phyloP scores from a whole-genome alignment of 2,113 vertebrate genomes.

The Austrofundulus limnaeus region DNA sequence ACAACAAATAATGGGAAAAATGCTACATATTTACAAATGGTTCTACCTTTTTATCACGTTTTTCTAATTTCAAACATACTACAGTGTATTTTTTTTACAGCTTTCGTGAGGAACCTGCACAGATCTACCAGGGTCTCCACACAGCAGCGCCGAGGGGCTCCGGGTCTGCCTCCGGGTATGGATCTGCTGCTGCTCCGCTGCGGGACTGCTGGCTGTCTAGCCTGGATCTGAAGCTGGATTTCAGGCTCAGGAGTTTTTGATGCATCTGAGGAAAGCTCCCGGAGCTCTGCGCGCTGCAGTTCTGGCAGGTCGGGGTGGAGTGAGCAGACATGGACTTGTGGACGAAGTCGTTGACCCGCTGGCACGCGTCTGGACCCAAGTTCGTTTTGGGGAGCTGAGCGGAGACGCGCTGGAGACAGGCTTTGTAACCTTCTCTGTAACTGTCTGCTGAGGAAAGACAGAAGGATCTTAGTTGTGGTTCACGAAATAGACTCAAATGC shows the following conservation, averaged over 20 bases:
- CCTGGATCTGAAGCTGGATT: conserved; percentile 56
- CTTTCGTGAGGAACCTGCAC: neutral
- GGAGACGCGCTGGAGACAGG: conserved; percentile 82
- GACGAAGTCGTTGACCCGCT: conserved; percentile 79
- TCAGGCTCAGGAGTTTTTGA: conserved; percentile 64
- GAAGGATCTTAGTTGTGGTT: conserved; percentile 20
- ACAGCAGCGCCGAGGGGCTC: conserved; percentile 34
- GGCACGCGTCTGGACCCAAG: conserved; percentile 73
- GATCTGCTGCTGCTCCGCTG: neutral
- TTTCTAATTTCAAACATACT: neutral
- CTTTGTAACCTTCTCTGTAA: conserved; percentile 83
- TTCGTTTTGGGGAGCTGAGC: conserved; percentile 75
- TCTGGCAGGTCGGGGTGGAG: conserved; percentile 54
- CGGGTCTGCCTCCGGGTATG: conserved; percentile 1
- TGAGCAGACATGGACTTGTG: conserved; percentile 59
- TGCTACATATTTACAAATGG: conserved; percentile 46
- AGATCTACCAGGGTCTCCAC: conserved; percentile 84
- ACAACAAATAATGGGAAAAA: conserved; percentile 46
- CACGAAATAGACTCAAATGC: too few relatives aligned
- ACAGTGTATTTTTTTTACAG: conserved; percentile 10
- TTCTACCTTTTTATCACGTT: neutral
- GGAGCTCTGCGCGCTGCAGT: conserved; percentile 66
- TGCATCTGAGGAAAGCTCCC: conserved; percentile 63
- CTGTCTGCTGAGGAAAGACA: conserved; percentile 57
- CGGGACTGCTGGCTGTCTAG: conserved; percentile 39